These are phyloP conservation scores for Anableps anableps DNA, from an alignment of 2,797 vertebrate species.

Conservation along the genomic window DNA sequence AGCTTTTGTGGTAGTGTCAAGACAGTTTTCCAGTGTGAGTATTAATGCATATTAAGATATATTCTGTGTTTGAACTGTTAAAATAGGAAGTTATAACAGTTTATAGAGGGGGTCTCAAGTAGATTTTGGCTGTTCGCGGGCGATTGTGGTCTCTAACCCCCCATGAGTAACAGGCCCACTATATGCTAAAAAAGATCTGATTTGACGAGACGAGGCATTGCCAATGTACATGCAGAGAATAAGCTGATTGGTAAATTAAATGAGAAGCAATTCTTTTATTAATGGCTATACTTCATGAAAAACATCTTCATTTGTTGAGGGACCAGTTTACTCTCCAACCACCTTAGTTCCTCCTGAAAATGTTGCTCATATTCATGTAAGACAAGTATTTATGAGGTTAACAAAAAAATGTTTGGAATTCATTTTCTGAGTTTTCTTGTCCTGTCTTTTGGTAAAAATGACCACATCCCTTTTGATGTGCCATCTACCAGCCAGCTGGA, in stretches of 20 bases:
- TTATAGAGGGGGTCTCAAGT: not conserved
- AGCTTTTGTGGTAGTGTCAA: not conserved
- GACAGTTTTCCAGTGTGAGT: not conserved
- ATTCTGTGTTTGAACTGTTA: not conserved
- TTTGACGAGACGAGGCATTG: not conserved
- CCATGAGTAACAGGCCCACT: not conserved
- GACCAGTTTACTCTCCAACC: not conserved
- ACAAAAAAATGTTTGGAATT: no score
- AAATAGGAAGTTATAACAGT: not conserved
- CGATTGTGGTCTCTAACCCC: not conserved
- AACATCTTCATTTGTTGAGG: not conserved
- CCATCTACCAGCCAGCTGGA: constrained; percentile 4
- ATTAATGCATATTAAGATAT: not conserved
- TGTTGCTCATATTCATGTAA: not conserved
- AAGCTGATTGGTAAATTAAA: not conserved
- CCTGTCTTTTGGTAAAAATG: not conserved
- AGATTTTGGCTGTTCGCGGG: no score
- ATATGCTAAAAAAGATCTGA: not conserved
- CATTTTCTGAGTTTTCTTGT: not conserved
- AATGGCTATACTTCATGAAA: not conserved
- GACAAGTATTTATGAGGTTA: not conserved
- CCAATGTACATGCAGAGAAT: not conserved
- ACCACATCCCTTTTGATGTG: constrained; percentile 6
- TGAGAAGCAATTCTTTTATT: not conserved
- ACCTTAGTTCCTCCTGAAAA: not conserved